Evolutionary conservation across 2,113 vertebrate species (phyloP).

Genomic region (Manacus vitellinus): DNA sequence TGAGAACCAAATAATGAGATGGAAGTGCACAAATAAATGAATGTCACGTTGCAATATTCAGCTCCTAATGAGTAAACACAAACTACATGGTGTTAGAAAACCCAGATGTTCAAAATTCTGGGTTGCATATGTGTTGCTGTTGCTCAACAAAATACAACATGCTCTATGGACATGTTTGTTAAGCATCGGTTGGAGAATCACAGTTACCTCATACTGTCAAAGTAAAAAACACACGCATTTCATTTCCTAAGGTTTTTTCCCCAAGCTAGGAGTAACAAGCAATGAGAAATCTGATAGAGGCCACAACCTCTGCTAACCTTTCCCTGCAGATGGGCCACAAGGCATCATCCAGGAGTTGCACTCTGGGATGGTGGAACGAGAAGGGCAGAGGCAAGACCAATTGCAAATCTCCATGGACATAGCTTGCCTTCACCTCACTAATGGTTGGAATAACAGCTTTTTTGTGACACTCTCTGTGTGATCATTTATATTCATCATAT

Average conservation of each 20-base stretch:
- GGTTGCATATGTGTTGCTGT: background rate
- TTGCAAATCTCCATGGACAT: background rate
- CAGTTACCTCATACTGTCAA: background rate
- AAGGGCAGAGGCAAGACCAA: background rate
- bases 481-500: background rate
- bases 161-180: background rate
- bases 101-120: background rate
- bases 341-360: background rate
- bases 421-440: background rate
- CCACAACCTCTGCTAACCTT: background rate
- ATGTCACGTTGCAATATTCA: background rate
- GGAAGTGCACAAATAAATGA: background rate
- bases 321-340: rapidly evolving
- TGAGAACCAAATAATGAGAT: background rate
- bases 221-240: background rate
- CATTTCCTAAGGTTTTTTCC: background rate
- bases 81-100: background rate
- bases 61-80: background rate
- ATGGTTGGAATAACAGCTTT: background rate
- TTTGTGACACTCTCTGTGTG: background rate
- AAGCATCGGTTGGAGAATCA: background rate
- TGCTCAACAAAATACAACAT: background rate
- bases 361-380: rapidly evolving
- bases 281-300: background rate
- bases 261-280: background rate